Evolutionary conservation across 2,888 invertebrate species (phyloP).

Genomic region (Drosophila ochracea): DNA sequence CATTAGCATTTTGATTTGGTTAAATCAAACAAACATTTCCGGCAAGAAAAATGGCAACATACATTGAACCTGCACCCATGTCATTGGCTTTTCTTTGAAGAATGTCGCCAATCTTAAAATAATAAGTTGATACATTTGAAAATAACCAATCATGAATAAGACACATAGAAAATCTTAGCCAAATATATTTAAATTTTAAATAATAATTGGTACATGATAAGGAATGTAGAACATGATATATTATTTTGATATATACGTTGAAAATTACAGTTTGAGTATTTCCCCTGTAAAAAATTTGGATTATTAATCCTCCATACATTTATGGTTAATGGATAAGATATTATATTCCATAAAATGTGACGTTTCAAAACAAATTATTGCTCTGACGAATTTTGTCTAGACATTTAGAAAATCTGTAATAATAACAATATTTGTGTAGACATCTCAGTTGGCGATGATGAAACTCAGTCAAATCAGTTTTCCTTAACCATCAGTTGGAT

Average conservation of each 20-base stretch:
- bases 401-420: background rate
- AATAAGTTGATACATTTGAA: background rate
- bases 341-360: background rate
- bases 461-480: slow-evolving; percentile 38
- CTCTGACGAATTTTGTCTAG: slow-evolving; percentile 3
- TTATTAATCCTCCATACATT: too few species aligned
- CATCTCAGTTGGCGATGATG: slow-evolving; percentile 28
- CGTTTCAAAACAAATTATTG: background rate
- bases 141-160: background rate
- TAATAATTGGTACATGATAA: background rate
- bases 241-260: background rate
- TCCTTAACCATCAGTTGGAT: slow-evolving; percentile 44
- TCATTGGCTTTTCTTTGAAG: slow-evolving; percentile 47
- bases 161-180: background rate
- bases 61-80: slow-evolving; percentile 50
- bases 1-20: slow-evolving; percentile 70
- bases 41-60: slow-evolving; percentile 49
- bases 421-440: background rate
- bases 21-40: slow-evolving; percentile 70
- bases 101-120: slow-evolving; percentile 13
- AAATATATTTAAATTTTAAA: background rate
- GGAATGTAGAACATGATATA: background rate
- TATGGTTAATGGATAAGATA: too few species aligned
- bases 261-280: background rate
- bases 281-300: too few species aligned